These are phyloP conservation scores for Frankliniella intonsa DNA, from an alignment of 2,888 invertebrate genomes.

Conservation along the genomic window DNA sequence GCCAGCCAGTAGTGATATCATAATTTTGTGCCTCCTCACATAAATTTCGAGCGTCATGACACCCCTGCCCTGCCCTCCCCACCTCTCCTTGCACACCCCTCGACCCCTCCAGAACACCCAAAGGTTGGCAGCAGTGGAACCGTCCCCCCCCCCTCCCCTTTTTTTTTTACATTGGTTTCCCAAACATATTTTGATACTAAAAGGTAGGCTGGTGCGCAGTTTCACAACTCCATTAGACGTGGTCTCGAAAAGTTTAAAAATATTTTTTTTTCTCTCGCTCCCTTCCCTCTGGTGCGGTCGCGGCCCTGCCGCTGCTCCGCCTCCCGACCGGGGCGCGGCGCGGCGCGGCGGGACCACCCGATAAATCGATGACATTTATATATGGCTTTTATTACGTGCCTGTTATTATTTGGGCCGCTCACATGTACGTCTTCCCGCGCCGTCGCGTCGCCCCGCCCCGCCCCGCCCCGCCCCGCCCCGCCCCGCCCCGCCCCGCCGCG, in stretches of 20 bases:
- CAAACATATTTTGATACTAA: constrained; percentile 27
- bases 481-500: neutral
- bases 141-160: neutral
- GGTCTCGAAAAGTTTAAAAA: constrained; percentile 21
- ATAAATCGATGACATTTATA: constrained; percentile 21
- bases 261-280: neutral
- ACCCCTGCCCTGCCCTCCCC: neutral
- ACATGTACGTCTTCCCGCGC: constrained; percentile 11
- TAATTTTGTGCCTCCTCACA: constrained; percentile 26
- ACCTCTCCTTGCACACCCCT: neutral
- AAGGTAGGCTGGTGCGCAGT: constrained; percentile 25
- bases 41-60: constrained; percentile 17
- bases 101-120: neutral
- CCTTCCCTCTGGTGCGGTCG: neutral
- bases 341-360: neutral
- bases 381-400: neutral
- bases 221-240: constrained; percentile 23
- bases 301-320: neutral
- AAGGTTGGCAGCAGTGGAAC: neutral
- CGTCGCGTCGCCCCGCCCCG: too few species aligned
- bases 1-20: constrained; percentile 9
- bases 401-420: neutral
- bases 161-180: neutral
- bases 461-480: too few species aligned
- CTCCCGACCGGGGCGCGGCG: neutral